phyloP scores from a whole-genome alignment of 1,140 invertebrate species.

The Leptinotarsa undecemlineata region DNA sequence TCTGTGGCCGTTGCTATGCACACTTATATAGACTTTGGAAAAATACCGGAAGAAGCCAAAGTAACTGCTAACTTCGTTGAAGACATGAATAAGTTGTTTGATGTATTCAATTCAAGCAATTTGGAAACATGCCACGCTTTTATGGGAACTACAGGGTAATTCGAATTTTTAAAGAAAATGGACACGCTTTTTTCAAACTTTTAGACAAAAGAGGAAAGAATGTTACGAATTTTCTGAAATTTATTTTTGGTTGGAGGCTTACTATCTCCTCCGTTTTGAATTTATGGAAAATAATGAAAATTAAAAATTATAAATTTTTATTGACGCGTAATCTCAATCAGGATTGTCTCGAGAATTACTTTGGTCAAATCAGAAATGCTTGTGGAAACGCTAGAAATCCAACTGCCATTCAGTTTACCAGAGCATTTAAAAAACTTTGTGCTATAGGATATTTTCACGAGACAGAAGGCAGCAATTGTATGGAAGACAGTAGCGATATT shows the following conservation, averaged over 20 bases:
- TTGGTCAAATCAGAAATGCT: not conserved
- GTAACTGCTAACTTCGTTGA: not conserved
- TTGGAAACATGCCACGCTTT: too few relatives aligned
- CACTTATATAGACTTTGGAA: conserved; percentile 29
- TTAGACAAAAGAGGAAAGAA: too few relatives aligned
- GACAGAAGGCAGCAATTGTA: not conserved
- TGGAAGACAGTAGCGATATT: not conserved
- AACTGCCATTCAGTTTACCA: not conserved
- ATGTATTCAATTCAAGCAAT: not conserved
- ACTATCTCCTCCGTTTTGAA: not conserved
- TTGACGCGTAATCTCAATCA: not conserved
- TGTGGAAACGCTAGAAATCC: not conserved
- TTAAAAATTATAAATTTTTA: not conserved
- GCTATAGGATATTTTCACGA: not conserved
- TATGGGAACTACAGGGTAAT: too few relatives aligned
- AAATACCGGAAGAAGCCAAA: conserved; percentile 30
- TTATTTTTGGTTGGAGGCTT: not conserved
- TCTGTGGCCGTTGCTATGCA: conserved; percentile 31
- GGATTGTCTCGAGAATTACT: not conserved
- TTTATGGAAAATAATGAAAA: not conserved
- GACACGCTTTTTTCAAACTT: too few relatives aligned
- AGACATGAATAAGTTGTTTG: not conserved
- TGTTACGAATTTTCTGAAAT: not conserved
- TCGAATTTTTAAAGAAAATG: too few relatives aligned
- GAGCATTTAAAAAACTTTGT: not conserved